Conservation (phyloP, 2,888 invertebrate species). For the Formica aserva region DNA sequence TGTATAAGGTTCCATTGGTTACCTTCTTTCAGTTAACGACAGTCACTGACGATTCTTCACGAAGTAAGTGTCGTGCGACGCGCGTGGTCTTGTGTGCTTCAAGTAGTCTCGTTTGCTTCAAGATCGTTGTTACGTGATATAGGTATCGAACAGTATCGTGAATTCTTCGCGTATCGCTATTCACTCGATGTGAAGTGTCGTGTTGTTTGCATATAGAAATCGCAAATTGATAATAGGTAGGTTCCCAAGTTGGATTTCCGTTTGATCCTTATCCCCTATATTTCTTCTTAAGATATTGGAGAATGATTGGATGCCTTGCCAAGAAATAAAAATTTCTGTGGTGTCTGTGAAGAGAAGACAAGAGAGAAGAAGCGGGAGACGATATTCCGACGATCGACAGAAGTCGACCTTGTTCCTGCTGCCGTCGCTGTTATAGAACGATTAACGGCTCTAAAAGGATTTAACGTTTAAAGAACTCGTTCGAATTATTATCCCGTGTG, state of each 20-base stretch:
- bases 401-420: too few relatives aligned
- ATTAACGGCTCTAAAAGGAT: too few relatives aligned
- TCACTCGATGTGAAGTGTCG: not conserved
- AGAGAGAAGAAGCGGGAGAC: too few relatives aligned
- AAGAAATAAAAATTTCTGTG: not conserved
- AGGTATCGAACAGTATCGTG: not conserved
- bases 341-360: too few relatives aligned
- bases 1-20: constrained; percentile 12
- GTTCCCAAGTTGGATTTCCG: not conserved
- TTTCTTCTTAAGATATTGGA: not conserved
- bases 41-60: not conserved
- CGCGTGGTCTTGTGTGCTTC: not conserved
- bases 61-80: not conserved
- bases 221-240: not conserved
- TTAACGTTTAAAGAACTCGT: too few relatives aligned
- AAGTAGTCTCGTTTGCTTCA: not conserved
- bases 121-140: not conserved
- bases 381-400: too few relatives aligned
- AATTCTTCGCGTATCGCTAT: not conserved
- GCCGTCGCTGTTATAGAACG: too few relatives aligned
- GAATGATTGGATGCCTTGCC: not conserved
- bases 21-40: constrained; percentile 23
- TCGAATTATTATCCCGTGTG: too few relatives aligned
- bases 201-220: not conserved
- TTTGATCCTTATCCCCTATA: not conserved